phyloP scores from a whole-genome alignment of 2,888 invertebrate genomes.

The Trachelus iudaicus region DNA sequence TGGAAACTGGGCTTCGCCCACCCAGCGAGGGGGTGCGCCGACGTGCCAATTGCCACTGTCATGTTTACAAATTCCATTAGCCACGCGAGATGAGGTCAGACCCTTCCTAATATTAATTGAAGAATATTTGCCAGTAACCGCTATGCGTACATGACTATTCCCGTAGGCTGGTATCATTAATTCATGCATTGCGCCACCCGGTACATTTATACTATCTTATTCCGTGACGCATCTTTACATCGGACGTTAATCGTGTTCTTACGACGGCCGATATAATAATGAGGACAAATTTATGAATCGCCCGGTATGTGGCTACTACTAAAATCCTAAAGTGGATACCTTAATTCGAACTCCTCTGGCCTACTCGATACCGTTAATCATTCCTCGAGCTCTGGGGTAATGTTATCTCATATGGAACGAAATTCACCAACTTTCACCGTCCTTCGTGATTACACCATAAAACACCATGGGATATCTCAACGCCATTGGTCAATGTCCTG shows the following conservation, averaged over 20 bases:
- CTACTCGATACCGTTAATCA: too few species aligned
- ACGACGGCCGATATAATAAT: not conserved
- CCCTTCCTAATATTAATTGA: slow-evolving; percentile 14
- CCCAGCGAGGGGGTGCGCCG: not conserved
- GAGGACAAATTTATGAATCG: not conserved
- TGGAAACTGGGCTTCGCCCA: too few species aligned
- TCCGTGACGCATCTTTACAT: not conserved
- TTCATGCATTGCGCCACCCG: not conserved
- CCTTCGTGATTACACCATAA: not conserved
- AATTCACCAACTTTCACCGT: not conserved
- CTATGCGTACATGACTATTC: not conserved
- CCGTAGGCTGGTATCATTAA: not conserved
- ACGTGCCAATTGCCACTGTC: not conserved
- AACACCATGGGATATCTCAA: not conserved
- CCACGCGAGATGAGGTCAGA: slow-evolving; percentile 46
- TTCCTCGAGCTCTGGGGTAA: too few species aligned
- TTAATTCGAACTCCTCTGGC: not conserved
- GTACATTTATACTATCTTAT: not conserved
- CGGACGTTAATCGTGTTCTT: not conserved
- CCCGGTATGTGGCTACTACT: not conserved
- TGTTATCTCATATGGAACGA: not conserved
- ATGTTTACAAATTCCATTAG: slow-evolving; percentile 60
- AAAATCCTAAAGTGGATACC: not conserved
- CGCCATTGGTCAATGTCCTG: not conserved
- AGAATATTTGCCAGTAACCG: slow-evolving; percentile 28